phyloP scores from a whole-genome alignment of 2,113 vertebrate species.

The Motacilla alba region DNA sequence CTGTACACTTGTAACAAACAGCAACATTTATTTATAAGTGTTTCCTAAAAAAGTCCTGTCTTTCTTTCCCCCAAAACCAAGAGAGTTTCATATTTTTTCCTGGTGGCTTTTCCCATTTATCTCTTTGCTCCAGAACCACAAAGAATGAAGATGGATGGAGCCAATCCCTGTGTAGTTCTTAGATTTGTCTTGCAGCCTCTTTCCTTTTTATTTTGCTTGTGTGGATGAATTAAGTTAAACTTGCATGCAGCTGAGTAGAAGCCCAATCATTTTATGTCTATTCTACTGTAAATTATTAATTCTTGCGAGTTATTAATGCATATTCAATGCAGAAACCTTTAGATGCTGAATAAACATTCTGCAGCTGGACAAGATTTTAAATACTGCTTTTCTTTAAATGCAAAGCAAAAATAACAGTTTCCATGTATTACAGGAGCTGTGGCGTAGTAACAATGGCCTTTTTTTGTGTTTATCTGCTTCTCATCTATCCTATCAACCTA shows the following conservation, averaged over 20 bases:
- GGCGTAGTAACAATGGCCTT: not conserved
- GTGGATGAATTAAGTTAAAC: not conserved
- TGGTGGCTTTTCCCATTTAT: not conserved
- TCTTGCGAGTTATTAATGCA: not conserved
- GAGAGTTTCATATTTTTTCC: not conserved
- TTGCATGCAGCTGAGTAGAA: not conserved
- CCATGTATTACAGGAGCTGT: not conserved
- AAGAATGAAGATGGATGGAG: not conserved
- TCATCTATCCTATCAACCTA: not conserved
- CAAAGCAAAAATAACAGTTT: not conserved
- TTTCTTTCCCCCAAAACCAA: not conserved
- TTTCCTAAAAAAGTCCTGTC: not conserved
- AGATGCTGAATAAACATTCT: not conserved
- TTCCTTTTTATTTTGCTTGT: not conserved
- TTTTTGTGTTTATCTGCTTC: not conserved
- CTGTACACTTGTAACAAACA: not conserved
- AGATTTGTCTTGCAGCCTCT: not conserved
- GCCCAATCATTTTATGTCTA: not conserved
- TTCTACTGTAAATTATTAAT: conserved; percentile 42
- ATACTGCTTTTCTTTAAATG: not conserved
- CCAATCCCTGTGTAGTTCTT: not conserved
- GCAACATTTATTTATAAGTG: not conserved
- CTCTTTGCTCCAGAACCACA: not conserved
- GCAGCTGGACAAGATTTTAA: not conserved
- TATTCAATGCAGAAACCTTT: not conserved